Conservation (phyloP, 2,113 vertebrate genomes). For the Alosa alosa region DNA sequence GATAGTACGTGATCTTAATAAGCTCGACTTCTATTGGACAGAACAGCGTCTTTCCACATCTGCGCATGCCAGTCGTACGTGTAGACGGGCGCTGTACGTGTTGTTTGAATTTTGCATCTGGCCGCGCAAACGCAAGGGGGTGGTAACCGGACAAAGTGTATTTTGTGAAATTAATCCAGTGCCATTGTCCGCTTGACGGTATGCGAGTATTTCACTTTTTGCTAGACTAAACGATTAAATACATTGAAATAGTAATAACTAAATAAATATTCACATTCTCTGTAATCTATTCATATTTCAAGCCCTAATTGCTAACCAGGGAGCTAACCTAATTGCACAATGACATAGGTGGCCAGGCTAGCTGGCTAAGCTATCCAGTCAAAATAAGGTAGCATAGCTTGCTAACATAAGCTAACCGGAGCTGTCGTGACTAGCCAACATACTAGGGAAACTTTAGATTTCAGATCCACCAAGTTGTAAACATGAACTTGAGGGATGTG, state of each 20-base stretch:
- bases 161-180: conserved; percentile 25
- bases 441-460: not conserved
- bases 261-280: not conserved
- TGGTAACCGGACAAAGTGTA: conserved; percentile 43
- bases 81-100: conserved; percentile 23
- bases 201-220: not conserved
- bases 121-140: conserved; percentile 49
- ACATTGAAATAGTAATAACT: not conserved
- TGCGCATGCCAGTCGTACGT: conserved; percentile 41
- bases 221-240: not conserved
- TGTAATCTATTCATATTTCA: conserved; percentile 13
- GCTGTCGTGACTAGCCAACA: not conserved
- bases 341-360: conserved; percentile 1
- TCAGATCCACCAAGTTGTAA: not conserved
- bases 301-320: not conserved
- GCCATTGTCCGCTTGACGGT: conserved; percentile 12
- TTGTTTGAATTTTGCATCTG: conserved; percentile 53
- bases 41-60: not conserved
- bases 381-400: not conserved
- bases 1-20: not conserved
- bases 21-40: conserved; percentile 46
- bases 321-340: conserved; percentile 14
- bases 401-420: not conserved
- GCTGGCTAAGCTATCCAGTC: conserved; percentile 7
- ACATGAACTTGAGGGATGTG: not conserved